A percentile compares a stretch with the other conserved stretches of the same genome.
Evolutionary conservation across 1,140 invertebrate species (phyloP).

Genomic region (Diploscapter pachys): DNA sequence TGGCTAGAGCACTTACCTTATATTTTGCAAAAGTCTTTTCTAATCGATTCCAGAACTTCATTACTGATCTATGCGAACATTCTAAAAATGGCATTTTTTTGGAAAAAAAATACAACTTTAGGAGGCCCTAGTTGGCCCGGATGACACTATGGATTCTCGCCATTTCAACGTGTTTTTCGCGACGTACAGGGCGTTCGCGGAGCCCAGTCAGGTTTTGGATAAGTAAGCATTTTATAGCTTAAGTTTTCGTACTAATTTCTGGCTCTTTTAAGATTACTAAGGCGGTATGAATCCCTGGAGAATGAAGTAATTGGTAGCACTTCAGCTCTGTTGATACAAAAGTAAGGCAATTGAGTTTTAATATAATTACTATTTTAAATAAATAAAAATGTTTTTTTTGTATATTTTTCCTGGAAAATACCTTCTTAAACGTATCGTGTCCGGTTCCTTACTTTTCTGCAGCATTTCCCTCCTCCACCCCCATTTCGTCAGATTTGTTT

Average conservation of each 20-base stretch:
- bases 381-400: too few species aligned
- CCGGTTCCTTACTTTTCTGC: too few species aligned
- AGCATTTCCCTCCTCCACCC: too few species aligned
- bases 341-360: not conserved
- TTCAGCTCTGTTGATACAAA: constrained; percentile 33
- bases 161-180: constrained; percentile 96
- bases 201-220: constrained; percentile 73
- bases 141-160: constrained; percentile 90
- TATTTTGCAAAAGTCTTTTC: not conserved
- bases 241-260: not conserved
- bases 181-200: constrained; percentile 81
- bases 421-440: too few species aligned
- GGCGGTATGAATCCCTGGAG: constrained; percentile 69
- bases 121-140: constrained; percentile 63
- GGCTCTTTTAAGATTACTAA: constrained; percentile 41
- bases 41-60: constrained; percentile 69
- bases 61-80: not conserved
- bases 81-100: constrained; percentile 11
- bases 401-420: too few species aligned
- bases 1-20: not conserved
- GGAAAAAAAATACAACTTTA: constrained; percentile 23
- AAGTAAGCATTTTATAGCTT: constrained; percentile 57
- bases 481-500: constrained; percentile 16
- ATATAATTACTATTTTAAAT: not conserved
- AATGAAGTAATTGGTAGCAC: constrained; percentile 41